Conservation (phyloP, 2,888 invertebrate species). For the Pherbina coryleti region DNA sequence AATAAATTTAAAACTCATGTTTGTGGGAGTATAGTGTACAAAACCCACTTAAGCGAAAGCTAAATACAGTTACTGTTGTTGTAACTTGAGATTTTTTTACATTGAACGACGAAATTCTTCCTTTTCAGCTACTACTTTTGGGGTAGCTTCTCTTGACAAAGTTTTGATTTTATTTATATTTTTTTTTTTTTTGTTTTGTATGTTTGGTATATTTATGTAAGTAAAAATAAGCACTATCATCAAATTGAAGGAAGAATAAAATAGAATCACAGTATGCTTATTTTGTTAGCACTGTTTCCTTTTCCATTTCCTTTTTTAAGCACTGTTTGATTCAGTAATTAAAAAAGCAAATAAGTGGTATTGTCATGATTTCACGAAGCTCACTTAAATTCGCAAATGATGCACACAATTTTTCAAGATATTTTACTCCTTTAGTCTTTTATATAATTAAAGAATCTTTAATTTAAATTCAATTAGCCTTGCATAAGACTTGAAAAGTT, state of each 20-base stretch:
- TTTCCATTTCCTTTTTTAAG: too few species aligned
- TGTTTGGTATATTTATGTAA: constrained; percentile 5
- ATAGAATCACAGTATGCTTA: neutral
- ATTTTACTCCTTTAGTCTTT: neutral
- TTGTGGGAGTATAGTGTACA: neutral
- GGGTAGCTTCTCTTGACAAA: constrained; percentile 8
- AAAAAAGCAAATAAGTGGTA: neutral
- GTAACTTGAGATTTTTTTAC: constrained; percentile 38
- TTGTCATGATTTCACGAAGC: neutral
- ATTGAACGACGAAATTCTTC: neutral
- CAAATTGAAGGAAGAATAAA: neutral
- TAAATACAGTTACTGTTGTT: constrained; percentile 37
- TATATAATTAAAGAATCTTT: too few species aligned
- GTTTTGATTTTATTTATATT: constrained; percentile 1
- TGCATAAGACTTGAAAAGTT: too few species aligned
- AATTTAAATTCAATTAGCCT: too few species aligned
- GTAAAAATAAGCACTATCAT: constrained; percentile 11
- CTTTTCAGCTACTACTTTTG: neutral
- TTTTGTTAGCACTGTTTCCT: too few species aligned
- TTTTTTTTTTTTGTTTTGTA: neutral
- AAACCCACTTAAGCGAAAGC: constrained; percentile 4
- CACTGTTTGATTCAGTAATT: neutral
- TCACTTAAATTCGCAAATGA: neutral
- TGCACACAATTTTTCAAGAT: neutral
- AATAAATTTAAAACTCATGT: neutral